Evolutionary conservation across 2,113 vertebrate genomes (phyloP).

Genomic region (Fregata magnificens): DNA sequence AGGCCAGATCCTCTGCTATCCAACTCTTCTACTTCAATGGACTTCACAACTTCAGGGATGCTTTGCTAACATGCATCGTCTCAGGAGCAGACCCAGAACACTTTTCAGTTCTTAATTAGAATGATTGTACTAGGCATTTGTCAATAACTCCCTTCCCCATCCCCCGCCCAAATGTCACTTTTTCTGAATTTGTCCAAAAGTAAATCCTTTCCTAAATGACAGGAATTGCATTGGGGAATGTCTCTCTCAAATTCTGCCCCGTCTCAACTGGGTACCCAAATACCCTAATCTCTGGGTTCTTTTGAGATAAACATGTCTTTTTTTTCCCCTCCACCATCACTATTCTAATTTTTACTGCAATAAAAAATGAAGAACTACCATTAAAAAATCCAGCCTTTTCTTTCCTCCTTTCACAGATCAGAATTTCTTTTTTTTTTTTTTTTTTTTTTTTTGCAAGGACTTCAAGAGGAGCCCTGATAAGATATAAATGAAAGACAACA

Average conservation of each 20-base stretch:
- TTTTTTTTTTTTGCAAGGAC: not conserved
- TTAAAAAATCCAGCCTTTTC: not conserved
- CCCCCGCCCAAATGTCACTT: not conserved
- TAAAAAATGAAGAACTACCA: not conserved
- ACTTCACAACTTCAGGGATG: not conserved
- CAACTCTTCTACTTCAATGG: not conserved
- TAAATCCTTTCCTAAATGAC: not conserved
- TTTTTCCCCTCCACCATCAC: not conserved
- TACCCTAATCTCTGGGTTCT: not conserved
- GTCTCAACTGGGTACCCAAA: not conserved
- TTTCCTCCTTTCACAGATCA: not conserved
- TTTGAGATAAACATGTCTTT: not conserved
- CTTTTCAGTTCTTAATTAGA: not conserved
- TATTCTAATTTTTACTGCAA: not conserved
- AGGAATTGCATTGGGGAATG: not conserved
- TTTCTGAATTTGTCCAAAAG: not conserved
- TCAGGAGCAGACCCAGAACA: not conserved
- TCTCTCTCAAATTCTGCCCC: not conserved
- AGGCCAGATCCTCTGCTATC: not conserved
- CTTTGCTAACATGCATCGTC: not conserved
- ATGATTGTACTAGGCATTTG: not conserved
- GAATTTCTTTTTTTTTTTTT: not conserved
- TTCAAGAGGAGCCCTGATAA: not conserved
- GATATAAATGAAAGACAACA: not conserved
- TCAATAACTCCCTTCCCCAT: not conserved